Percentiles rank a stretch among this genome's conserved stretches.
Evolutionary conservation across 1,140 invertebrate genomes (phyloP).

Genomic region (Bombus superbus): DNA sequence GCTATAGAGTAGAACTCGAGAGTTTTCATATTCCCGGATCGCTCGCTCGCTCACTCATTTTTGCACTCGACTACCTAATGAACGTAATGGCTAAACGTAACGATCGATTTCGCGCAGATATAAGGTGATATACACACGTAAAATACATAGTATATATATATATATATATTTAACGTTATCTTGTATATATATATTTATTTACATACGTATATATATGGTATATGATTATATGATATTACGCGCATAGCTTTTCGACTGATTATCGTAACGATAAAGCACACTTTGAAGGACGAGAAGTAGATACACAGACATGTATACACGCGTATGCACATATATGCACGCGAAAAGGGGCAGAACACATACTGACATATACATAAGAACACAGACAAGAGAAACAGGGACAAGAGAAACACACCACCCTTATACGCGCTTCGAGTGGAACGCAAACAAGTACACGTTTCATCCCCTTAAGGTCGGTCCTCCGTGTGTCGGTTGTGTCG

Average conservation of each 20-base stretch:
- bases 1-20: conserved; percentile 2
- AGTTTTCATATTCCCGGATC: conserved; percentile 32
- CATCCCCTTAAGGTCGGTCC: conserved; percentile 13
- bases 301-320: not conserved
- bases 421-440: conserved; percentile 30
- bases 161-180: conserved; percentile 69
- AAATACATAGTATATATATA: conserved; percentile 52
- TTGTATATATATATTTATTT: conserved; percentile 67
- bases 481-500: conserved; percentile 21
- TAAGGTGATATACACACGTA: conserved; percentile 69
- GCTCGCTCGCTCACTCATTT: conserved; percentile 64
- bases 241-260: conserved; percentile 82
- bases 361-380: too few relatives aligned
- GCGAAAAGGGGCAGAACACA: conserved; percentile 3
- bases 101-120: conserved; percentile 65
- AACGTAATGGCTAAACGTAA: conserved; percentile 62
- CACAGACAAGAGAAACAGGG: conserved; percentile 15
- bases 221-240: conserved; percentile 68
- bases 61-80: conserved; percentile 55
- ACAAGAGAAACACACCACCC: not conserved
- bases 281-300: conserved; percentile 1
- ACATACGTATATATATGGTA: conserved; percentile 73
- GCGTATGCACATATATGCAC: conserved; percentile 23
- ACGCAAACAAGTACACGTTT: conserved; percentile 47
- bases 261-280: conserved; percentile 75